phyloP scores from a whole-genome alignment of 37 sponge, comb jelly and placozoan species.

The Cladorhizidae sp. region DNA sequence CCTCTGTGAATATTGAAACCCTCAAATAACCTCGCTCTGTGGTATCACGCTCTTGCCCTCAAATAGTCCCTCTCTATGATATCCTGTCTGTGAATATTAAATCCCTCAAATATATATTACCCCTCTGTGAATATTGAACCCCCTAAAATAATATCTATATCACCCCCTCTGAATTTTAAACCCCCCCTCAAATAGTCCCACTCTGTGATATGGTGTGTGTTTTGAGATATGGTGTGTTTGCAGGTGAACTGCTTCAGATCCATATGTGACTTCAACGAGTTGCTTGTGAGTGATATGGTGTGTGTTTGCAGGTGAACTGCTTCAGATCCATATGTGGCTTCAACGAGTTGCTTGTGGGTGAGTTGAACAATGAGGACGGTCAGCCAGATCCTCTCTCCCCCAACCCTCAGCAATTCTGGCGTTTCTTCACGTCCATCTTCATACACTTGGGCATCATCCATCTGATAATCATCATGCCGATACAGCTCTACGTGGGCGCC shows the following conservation, averaged over 20 bases:
- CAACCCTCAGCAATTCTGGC: conserved; percentile 85
- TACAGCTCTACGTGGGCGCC: conserved; percentile 86
- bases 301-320: conserved; percentile 76
- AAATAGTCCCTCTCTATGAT: too few relatives aligned
- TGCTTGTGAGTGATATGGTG: not conserved
- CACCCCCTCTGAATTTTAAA: too few relatives aligned
- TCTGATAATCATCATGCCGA: conserved; percentile 51
- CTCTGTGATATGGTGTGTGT: not conserved
- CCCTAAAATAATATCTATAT: too few relatives aligned
- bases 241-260: conserved; percentile 85
- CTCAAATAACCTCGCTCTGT: too few relatives aligned
- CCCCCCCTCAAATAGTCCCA: too few relatives aligned
- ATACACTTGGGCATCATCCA: conserved; percentile 91
- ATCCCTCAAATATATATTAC: too few relatives aligned
- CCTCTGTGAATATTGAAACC: too few relatives aligned
- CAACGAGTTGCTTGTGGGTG: conserved; percentile 55
- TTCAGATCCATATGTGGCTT: conserved; percentile 87
- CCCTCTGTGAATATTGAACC: too few relatives aligned
- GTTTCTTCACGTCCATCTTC: conserved; percentile 80
- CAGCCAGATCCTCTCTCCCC: conserved; percentile 22
- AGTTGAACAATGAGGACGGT: not conserved
- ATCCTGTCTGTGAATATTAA: too few relatives aligned
- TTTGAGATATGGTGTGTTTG: too few relatives aligned
- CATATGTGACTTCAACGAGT: conserved; percentile 88
- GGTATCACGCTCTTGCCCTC: too few relatives aligned